Percentiles rank a stretch among this genome's conserved stretches.
These are phyloP conservation scores for Calliopsis andreniformis DNA, from an alignment of 1,140 invertebrate species.

Conservation along the genomic window DNA sequence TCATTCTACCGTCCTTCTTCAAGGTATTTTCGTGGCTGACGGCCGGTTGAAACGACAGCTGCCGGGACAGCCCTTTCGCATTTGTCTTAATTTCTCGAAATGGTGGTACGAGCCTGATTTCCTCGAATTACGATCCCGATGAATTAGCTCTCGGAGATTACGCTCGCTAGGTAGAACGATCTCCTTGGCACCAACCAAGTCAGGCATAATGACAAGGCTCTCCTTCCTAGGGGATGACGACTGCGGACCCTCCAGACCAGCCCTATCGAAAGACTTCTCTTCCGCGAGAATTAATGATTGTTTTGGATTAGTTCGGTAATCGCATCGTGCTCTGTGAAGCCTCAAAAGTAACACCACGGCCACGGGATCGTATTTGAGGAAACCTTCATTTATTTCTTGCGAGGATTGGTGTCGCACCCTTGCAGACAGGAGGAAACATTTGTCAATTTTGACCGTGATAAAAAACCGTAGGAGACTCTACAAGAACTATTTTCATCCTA, in stretches of 20 bases:
- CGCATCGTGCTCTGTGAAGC: constrained; percentile 7
- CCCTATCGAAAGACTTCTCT: constrained; percentile 21
- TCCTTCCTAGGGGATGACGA: constrained; percentile 4
- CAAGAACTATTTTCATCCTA: background rate
- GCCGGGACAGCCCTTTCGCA: constrained; percentile 44
- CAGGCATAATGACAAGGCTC: constrained; percentile 28
- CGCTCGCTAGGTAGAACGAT: constrained; percentile 25
- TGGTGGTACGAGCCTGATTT: constrained; percentile 24
- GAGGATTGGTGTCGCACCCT: background rate
- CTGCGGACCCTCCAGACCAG: constrained; percentile 1
- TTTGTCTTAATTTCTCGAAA: constrained; percentile 42
- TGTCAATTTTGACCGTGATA: constrained; percentile 11
- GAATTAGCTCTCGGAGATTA: constrained; percentile 42
- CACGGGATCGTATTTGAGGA: background rate
- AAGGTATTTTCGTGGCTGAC: constrained; percentile 26
- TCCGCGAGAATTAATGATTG: constrained; percentile 43
- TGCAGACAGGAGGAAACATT: background rate
- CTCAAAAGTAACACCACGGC: constrained; percentile 11
- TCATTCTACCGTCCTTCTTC: constrained; percentile 29
- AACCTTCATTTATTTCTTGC: constrained; percentile 34
- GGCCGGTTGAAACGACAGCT: constrained; percentile 23
- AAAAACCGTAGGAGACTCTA: background rate
- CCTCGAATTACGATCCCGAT: constrained; percentile 33
- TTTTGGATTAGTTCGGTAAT: constrained; percentile 42
- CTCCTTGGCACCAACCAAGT: constrained; percentile 11